phyloP scores from a whole-genome alignment of 1,140 invertebrate species.

The Frieseomelitta varia region DNA sequence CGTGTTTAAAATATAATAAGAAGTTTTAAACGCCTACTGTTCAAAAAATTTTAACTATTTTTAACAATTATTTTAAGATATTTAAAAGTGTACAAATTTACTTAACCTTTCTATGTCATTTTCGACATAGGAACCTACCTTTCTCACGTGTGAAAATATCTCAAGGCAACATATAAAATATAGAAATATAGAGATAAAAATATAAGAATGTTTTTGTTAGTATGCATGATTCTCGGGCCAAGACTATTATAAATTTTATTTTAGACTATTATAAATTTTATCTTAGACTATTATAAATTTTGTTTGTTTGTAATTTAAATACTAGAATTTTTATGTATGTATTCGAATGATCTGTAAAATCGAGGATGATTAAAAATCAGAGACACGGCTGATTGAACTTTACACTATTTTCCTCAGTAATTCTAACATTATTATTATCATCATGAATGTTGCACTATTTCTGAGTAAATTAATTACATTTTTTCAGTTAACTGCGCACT shows the following conservation, averaged over 20 bases:
- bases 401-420: not conserved
- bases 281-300: too few species aligned
- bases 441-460: not conserved
- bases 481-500: not conserved
- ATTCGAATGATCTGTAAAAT: too few species aligned
- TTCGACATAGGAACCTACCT: too few species aligned
- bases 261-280: too few species aligned
- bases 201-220: too few species aligned
- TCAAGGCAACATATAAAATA: too few species aligned
- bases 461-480: not conserved
- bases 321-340: too few species aligned
- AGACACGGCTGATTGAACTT: not conserved
- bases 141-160: too few species aligned
- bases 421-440: not conserved
- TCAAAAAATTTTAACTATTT: not conserved
- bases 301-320: too few species aligned
- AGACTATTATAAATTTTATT: too few species aligned
- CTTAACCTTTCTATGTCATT: not conserved
- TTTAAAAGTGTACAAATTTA: not conserved
- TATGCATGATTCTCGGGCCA: too few species aligned
- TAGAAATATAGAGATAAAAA: too few species aligned
- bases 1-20: not conserved
- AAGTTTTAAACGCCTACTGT: not conserved
- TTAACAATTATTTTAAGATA: not conserved
- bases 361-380: not conserved